Evolutionary conservation across 2,797 vertebrate species (phyloP), one percentile per base, ranked within the genome.

Genomic region (Melanotaenia maccullochi): DNA sequence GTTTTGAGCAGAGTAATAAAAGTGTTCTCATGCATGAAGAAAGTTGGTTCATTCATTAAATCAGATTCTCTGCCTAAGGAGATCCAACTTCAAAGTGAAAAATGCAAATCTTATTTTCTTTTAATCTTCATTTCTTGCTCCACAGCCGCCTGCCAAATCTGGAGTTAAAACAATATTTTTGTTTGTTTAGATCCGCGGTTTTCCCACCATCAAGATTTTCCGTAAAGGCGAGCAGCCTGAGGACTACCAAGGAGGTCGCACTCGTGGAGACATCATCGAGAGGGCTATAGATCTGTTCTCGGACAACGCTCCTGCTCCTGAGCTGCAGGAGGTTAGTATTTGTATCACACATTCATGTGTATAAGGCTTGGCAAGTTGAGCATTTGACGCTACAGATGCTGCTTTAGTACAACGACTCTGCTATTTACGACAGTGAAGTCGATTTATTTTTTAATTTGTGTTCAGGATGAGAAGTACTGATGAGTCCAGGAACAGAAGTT

Each of bases 141-240:
- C 28, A 20, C 14, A 33, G 55, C 51, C 25, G 5, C 8, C 16
- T 18, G 42, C 42, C 6, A 22, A 35, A 25, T 1, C 49, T 42
- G 25, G 3, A 51, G 47, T 4, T 61, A 7, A 57, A 70, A n/a
- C 22, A 55, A 56, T 40, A 25, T 44, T 28, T 40, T 0, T 55
- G 13, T 68, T 3, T 60, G 51, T 75, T 5, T 71, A 99, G 98
- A 93, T 99, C 78, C 94, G 95, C 67, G 97, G 97, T 68, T 99
- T 98, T 87, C 98, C 98, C 73, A 97, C 96, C 44, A 99, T 99
- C 88, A 99, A 99, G 92, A 92, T 99, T 68, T 99, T 99, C 92
- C 96, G 96, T 82, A 98, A 97, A 92, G 97, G 97, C 42, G 97
- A 99, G 79, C 94, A 97, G 56, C 96, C 97, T 0, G 92, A 95